Evolutionary conservation across 2,888 invertebrate species (phyloP), one percentile per base, ranked within the genome.

Genomic region (Hypselothyrea guttata): DNA sequence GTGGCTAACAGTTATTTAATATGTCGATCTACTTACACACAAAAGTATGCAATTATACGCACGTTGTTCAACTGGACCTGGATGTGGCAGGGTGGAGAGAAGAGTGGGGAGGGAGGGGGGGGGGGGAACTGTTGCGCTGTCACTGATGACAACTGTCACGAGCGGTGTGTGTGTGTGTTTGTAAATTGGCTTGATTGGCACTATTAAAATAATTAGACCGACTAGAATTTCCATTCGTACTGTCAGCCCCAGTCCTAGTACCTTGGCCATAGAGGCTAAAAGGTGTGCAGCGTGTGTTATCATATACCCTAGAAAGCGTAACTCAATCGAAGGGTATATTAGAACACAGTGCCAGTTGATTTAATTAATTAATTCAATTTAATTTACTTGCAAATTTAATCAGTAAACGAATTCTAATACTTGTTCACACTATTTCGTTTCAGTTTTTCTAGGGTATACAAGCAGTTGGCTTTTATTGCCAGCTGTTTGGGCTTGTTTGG

Each of bases 201-300:
- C 71, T 65, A 74, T 79, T 79, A 75, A 79, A 81, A 61, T 78
- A 81, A 79, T 79, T 78, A 74, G 63, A 61, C 60, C 47, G 41
- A 35, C 57, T 49, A 16, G 8, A 45, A 5, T 8, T 47, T 30
- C 28, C 31, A 22, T 15, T 47, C n/a, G 22, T 40, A n/a, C 15
- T 28, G 15, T 47, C 22, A 22, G 1, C 15, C 7, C 8, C 11
- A 2, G 11, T 9, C 38, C 9, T 0, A 12, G n/a, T 18, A 5
- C 27, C 15, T 27, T n/a, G n/a, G n/a, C n/a, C n/a, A n/a, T n/a
- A n/a, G n/a, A n/a, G n/a, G n/a, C n/a, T n/a, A n/a, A n/a, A n/a
- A n/a, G n/a, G n/a, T n/a, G n/a, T n/a, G n/a, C n/a, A n/a, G n/a
- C n/a, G n/a, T n/a, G n/a, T n/a, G n/a, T n/a, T n/a, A n/a, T n/a